Evolutionary conservation across 2,113 vertebrate species (phyloP).

Genomic region (Brachyhypopomus gauderio): DNA sequence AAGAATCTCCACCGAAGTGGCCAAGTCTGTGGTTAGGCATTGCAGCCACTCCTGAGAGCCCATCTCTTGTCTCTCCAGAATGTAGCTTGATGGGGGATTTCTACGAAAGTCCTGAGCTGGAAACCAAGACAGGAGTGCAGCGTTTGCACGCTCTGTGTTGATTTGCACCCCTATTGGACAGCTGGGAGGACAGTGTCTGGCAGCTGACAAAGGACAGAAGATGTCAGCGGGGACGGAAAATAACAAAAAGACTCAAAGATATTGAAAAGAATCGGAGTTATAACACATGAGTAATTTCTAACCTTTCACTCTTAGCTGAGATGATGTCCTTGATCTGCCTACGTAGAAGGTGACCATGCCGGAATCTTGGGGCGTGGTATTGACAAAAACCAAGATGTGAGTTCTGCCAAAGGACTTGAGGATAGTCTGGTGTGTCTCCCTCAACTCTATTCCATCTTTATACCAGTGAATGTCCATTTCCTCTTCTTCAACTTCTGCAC

Average conservation of each 20-base stretch:
- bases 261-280: background rate
- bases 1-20: slow-evolving; percentile 84
- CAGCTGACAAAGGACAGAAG: slow-evolving; percentile 67
- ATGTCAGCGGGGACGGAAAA: background rate
- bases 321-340: slow-evolving; percentile 87
- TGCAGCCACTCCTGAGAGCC: slow-evolving; percentile 88
- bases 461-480: slow-evolving; percentile 87
- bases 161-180: slow-evolving; percentile 83
- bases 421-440: slow-evolving; percentile 80
- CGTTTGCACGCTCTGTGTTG: slow-evolving; percentile 84
- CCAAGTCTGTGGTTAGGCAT: slow-evolving; percentile 87
- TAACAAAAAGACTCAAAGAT: background rate
- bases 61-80: slow-evolving; percentile 87
- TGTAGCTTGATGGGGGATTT: slow-evolving; percentile 81
- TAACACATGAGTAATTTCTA: slow-evolving; percentile 31
- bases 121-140: slow-evolving; percentile 86
- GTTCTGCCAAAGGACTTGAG: slow-evolving; percentile 91
- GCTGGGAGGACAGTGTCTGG: slow-evolving; percentile 84
- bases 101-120: slow-evolving; percentile 78
- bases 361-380: slow-evolving; percentile 86
- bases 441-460: slow-evolving; percentile 83
- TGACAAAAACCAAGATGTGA: slow-evolving; percentile 92
- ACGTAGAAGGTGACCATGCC: slow-evolving; percentile 87
- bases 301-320: slow-evolving; percentile 95
- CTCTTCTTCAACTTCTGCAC: slow-evolving; percentile 86